Base-by-base conservation (phyloP, 1,140 invertebrate genomes). In the Drosophila tropicalis region DNA sequence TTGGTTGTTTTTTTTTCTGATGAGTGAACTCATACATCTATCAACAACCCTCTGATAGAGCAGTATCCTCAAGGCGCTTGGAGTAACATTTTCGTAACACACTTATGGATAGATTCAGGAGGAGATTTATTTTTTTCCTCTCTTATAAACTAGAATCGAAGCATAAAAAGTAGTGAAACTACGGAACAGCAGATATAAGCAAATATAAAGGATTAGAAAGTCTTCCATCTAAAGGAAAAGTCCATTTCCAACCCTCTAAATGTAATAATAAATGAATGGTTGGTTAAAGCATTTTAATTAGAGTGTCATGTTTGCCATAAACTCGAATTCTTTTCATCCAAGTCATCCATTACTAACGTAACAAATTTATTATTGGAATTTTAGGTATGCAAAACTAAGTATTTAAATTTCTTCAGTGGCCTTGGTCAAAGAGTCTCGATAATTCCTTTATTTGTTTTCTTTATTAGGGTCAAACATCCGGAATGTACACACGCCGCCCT, bases 351-450 rank as follows among this genome's bases (percentile, higher is more conserved):
- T 51, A 22, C 44, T 22, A 51, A 58, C 17, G 56, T 36, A 58
- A 57, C 55, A 15, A 34, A 32, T 57, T 34, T 57, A 29, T 29
- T 29, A 29, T 57, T 13, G 12, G 15, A 17, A 19, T 13, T 2
- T 19, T 62, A 44, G 10, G 40, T 25, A 62, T 62, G 60, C 40
- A 44, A 62, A 62, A 4, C 7, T 29, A 41, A 13, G 22, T 39
- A 41, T 41, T 7, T 10, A 51, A 61, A 65, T 73, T 60, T 73
- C 61, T 65, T 36, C 34, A 71, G 62, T 54, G 67, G 5, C 78
- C 78, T 75, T 79, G 77, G 32, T 69, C 19, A 36, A 58, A 68
- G 58, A 17, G 40, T 40, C 12, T 58, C 44, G 60, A 76, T 76
- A 47, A 76, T 76, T 54, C 72, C 68, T 63, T 64, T 76, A 64